A percentile compares a stretch with the other conserved stretches of the same genome.
Conservation (phyloP, 2,113 vertebrate species). For the Octodon degus region DNA sequence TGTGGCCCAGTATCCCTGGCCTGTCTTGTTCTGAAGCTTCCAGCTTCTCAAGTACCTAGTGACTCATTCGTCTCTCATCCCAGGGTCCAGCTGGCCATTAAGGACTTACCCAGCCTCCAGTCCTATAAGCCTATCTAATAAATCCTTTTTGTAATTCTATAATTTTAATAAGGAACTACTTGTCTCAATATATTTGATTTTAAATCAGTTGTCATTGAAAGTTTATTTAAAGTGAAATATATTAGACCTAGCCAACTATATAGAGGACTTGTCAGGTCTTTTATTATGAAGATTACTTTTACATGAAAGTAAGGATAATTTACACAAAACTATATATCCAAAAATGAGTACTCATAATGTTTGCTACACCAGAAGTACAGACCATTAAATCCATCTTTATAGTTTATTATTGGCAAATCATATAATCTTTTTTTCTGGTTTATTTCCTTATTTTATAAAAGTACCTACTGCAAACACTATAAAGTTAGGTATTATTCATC, state of each 20-base stretch:
- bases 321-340: background rate
- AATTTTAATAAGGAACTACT: background rate
- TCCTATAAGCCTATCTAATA: background rate
- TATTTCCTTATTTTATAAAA: background rate
- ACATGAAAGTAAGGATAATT: background rate
- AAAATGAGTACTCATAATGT: background rate
- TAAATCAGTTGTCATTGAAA: background rate
- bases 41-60: background rate
- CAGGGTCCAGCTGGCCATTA: background rate
- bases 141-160: background rate
- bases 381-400: background rate
- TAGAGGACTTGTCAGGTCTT: background rate
- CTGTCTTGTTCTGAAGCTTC: background rate
- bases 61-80: background rate
- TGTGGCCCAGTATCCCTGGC: background rate
- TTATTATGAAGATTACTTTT: background rate
- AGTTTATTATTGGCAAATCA: slow-evolving; percentile 20
- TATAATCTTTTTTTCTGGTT: slow-evolving; percentile 4
- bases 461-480: background rate
- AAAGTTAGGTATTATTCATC: background rate
- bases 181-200: background rate
- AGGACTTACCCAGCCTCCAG: background rate
- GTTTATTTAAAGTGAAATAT: background rate
- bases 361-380: background rate
- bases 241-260: background rate